These are phyloP conservation scores for Phaonia tiefii DNA, from an alignment of 2,888 invertebrate species.

Conservation along the genomic window DNA sequence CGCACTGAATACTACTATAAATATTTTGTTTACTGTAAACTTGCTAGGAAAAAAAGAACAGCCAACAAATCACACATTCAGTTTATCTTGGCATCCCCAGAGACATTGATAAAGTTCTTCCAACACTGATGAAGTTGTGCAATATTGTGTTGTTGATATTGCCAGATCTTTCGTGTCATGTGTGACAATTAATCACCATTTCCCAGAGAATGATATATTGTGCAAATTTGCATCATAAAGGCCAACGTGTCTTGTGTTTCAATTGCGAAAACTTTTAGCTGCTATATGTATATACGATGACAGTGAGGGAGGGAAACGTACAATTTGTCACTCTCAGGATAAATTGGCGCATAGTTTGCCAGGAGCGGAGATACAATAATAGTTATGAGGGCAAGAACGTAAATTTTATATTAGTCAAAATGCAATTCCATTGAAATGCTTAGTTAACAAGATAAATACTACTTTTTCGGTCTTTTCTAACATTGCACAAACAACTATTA, in stretches of 20 bases:
- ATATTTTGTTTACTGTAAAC: no score
- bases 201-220: conserved; percentile 36
- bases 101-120: conserved; percentile 5
- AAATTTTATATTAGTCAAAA: no score
- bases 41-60: no score
- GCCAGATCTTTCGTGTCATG: not conserved
- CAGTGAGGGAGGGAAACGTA: not conserved
- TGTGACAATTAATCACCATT: conserved; percentile 46
- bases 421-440: no score
- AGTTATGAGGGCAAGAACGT: no score
- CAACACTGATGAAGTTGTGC: not conserved
- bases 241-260: not conserved
- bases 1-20: no score
- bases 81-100: not conserved
- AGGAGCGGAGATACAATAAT: no score
- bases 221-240: conserved; percentile 2
- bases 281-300: conserved; percentile 2
- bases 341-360: no score
- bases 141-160: not conserved
- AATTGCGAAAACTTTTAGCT: conserved; percentile 8
- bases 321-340: conserved; percentile 26
- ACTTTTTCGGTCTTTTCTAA: no score
- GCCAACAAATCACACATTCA: no score
- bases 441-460: no score
- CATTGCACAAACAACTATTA: no score